These are phyloP conservation scores for Drosophila ohnishii DNA, from an alignment of 1,140 invertebrate species.

Conservation along the genomic window DNA sequence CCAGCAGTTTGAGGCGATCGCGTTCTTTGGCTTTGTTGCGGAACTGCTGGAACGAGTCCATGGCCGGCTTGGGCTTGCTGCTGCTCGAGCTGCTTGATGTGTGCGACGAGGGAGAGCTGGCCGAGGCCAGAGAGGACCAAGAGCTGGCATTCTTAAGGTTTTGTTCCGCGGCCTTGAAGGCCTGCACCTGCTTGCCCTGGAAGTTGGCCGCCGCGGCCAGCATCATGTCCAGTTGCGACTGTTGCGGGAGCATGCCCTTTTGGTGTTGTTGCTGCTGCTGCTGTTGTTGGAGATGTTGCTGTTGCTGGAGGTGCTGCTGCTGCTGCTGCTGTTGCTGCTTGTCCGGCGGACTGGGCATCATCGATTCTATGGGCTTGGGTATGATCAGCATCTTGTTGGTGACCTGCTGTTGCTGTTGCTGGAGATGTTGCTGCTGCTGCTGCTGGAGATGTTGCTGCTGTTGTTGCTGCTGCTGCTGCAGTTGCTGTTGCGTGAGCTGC, in stretches of 20 bases:
- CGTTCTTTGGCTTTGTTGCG: constrained; percentile 98
- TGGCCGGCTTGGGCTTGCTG: constrained; percentile 87
- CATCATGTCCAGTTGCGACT: constrained; percentile 82
- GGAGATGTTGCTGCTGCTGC: constrained; percentile 45
- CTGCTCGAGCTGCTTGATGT: constrained; percentile 84
- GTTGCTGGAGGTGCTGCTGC: constrained; percentile 78
- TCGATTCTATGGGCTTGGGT: constrained; percentile 86
- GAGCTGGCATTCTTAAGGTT: constrained; percentile 95
- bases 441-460: constrained; percentile 63
- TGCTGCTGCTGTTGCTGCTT: constrained; percentile 75
- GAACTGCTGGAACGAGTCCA: constrained; percentile 91
- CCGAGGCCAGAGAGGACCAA: constrained; percentile 95
- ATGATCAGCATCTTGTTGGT: constrained; percentile 85
- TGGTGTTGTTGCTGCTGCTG: constrained; percentile 19
- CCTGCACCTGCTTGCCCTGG: constrained; percentile 84
- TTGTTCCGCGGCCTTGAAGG: constrained; percentile 88
- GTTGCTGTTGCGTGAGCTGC: constrained; percentile 25
- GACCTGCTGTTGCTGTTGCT: constrained; percentile 69
- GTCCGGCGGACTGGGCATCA: constrained; percentile 85
- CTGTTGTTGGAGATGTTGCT: constrained; percentile 18
- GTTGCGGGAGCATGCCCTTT: constrained; percentile 61
- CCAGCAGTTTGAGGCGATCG: constrained; percentile 93
- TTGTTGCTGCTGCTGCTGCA: constrained; percentile 55
- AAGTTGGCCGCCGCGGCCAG: constrained; percentile 78
- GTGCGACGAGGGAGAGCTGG: constrained; percentile 89